Percentiles rank a stretch among this genome's conserved stretches.
phyloP scores from a whole-genome alignment of 2,888 invertebrate genomes.

The Harpalus rubripes region DNA sequence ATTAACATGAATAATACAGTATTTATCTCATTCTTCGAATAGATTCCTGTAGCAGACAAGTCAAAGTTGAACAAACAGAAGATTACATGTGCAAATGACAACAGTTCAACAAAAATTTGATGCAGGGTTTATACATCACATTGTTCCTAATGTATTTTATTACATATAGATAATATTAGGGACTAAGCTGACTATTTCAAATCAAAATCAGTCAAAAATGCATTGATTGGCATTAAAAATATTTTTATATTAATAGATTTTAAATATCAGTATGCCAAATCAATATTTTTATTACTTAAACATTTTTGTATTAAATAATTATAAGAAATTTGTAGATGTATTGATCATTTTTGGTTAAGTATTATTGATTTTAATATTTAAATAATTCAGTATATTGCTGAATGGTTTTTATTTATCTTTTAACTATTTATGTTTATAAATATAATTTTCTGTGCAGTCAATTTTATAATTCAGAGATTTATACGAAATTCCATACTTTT shows the following conservation, averaged over 20 bases:
- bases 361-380: constrained; percentile 18
- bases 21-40: constrained; percentile 34
- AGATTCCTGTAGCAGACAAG: constrained; percentile 72
- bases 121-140: constrained; percentile 44
- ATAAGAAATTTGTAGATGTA: constrained; percentile 31
- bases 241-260: not conserved
- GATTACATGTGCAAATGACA: constrained; percentile 73
- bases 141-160: constrained; percentile 41
- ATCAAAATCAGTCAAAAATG: not conserved
- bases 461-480: constrained; percentile 3
- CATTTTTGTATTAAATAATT: constrained; percentile 39
- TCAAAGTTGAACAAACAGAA: constrained; percentile 75
- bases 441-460: not conserved
- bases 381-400: constrained; percentile 1
- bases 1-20: not conserved
- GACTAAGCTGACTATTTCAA: constrained; percentile 17
- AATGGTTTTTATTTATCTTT: not conserved
- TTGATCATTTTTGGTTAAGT: constrained; percentile 24
- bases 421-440: constrained; percentile 4
- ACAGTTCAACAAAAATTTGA: constrained; percentile 24
- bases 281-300: constrained; percentile 15
- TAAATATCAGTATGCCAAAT: constrained; percentile 13
- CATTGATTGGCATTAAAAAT: constrained; percentile 3
- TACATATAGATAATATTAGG: constrained; percentile 32
- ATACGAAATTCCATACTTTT: constrained; percentile 38